Evolutionary conservation across 2,888 invertebrate genomes (phyloP).

Genomic region (Pyrocoelia pectoralis): DNA sequence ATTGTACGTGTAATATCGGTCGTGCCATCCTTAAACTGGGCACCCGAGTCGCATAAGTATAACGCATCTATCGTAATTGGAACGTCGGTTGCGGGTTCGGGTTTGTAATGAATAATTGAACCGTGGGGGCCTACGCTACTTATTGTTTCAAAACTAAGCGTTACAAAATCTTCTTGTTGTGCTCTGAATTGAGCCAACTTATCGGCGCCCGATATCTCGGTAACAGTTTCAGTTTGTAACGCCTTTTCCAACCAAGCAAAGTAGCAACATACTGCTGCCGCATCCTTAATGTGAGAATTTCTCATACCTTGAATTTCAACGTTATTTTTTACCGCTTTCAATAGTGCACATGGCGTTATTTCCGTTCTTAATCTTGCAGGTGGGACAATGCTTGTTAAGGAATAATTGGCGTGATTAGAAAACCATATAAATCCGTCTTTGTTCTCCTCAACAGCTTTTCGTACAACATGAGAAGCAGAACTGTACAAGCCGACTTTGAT

Average conservation of each 20-base stretch:
- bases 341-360: conserved; percentile 79
- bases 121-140: conserved; percentile 92
- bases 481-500: conserved; percentile 66
- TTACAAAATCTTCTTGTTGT: conserved; percentile 71
- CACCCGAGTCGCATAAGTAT: conserved; percentile 93
- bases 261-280: conserved; percentile 82
- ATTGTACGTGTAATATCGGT: conserved; percentile 94
- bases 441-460: conserved; percentile 45
- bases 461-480: conserved; percentile 63
- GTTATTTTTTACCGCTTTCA: conserved; percentile 90
- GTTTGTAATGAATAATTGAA: conserved; percentile 92
- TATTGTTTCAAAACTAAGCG: conserved; percentile 90
- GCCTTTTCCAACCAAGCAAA: conserved; percentile 85
- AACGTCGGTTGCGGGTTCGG: conserved; percentile 75
- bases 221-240: conserved; percentile 68
- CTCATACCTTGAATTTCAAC: conserved; percentile 81
- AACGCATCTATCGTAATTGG: conserved; percentile 78
- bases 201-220: conserved; percentile 77
- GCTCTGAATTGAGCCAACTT: conserved; percentile 71
- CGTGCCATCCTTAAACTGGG: conserved; percentile 89
- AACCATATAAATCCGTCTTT: conserved; percentile 52
- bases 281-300: conserved; percentile 83
- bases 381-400: conserved; percentile 55
- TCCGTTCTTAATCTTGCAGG: conserved; percentile 59
- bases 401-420: conserved; percentile 53